Evolutionary conservation across 2,888 invertebrate genomes (phyloP), one percentile per base, ranked within the genome.

Genomic region (Mythimna loreyi): DNA sequence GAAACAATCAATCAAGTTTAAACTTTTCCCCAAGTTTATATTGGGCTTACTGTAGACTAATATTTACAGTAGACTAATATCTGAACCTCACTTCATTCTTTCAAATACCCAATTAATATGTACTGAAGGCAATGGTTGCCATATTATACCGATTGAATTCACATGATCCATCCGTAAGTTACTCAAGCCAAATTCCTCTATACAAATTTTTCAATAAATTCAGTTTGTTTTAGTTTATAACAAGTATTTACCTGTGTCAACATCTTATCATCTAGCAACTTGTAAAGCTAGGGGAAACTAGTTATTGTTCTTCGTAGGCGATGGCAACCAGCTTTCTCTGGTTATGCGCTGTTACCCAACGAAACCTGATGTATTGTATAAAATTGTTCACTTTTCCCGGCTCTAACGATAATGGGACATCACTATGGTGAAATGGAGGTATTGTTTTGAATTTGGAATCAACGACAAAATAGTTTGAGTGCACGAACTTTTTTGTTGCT

Each of bases 261-360:
- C 63, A 63, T 80, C 77, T 79, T 73, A 73, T 76, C 72, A 73
- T 76, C 73, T 67, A 52, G 64, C 59, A 52, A 67, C 67, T 78
- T 67, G 67, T 81, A 67, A 69, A 53, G 69, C 65, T 67, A 53
- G 67, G 60, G 74, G 67, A 75, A 80, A 74, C 63, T 63, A 67
- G 78, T 78, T 80, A 75, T 81, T 81, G 78, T 80, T 78, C 67
- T 62, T 75, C 81, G 80, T 81, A 81, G 81, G 80, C 78, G 80
- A 75, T 77, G 67, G 45, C 72, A 59, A 67, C 43, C 40, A 63
- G 63, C 80, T 80, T 81, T 80, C 81, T 75, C 81, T 81, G 59
- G 78, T 78, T 73, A 62, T 75, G 64, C 63, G 66, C 64, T 64
- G 53, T 78, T 70, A 67, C 53, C 36, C 61, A 78, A 77, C 68